phyloP scores from a whole-genome alignment of 2,888 invertebrate genomes.

The Chaitophorus viminalis region DNA sequence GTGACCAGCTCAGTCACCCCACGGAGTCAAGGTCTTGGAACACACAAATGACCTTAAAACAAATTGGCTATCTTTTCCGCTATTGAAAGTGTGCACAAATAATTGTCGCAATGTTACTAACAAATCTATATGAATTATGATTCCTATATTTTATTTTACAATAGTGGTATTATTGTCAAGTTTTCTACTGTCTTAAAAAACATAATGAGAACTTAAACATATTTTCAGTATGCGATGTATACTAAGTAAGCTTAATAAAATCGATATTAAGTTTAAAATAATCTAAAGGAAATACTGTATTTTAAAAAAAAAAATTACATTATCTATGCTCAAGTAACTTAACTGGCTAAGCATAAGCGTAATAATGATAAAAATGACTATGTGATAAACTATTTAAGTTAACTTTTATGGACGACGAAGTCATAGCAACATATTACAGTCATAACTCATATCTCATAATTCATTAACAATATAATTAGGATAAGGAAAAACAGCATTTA shows the following conservation, averaged over 20 bases:
- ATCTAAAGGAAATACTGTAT: too few relatives aligned
- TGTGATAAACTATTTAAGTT: neutral
- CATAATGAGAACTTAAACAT: too few relatives aligned
- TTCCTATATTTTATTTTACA: neutral
- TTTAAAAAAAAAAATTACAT: neutral
- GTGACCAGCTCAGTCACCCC: constrained; percentile 57
- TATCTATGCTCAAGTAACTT: neutral
- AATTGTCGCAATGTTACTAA: neutral
- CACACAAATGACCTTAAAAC: constrained; percentile 52
- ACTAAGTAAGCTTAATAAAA: too few relatives aligned
- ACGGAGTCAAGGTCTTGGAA: constrained; percentile 54
- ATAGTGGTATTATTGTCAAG: neutral
- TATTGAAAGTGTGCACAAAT: constrained; percentile 15
- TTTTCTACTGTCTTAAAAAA: neutral
- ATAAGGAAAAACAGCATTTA: neutral
- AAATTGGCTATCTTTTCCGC: constrained; percentile 41
- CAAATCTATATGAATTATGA: neutral
- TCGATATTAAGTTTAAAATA: too few relatives aligned
- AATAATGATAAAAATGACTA: neutral
- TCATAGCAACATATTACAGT: too few relatives aligned
- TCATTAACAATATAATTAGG: neutral
- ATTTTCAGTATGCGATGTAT: too few relatives aligned
- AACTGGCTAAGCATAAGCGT: neutral
- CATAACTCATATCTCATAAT: too few relatives aligned
- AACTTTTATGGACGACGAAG: neutral